Evolutionary conservation across 2,888 invertebrate species (phyloP).

Genomic region (Hipparchia semele): DNA sequence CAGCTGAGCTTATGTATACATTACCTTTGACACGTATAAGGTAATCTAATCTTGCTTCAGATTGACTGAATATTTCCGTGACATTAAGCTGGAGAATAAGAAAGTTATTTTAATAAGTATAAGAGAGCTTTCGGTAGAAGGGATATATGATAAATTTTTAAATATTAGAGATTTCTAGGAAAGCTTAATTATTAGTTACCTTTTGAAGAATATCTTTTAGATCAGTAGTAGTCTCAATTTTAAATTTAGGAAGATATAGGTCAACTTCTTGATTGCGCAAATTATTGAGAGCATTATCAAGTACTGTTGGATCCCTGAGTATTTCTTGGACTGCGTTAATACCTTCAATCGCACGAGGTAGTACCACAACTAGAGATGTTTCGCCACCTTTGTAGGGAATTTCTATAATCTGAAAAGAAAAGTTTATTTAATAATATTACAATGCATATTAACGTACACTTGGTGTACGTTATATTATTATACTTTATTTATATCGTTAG

Average conservation of each 20-base stretch:
- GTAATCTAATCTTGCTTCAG: constrained; percentile 84
- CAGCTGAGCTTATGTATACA: constrained; percentile 85
- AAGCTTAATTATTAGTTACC: constrained; percentile 65
- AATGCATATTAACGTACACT: not conserved
- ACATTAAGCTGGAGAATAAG: constrained; percentile 42
- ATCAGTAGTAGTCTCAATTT: constrained; percentile 87
- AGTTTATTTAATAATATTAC: not conserved
- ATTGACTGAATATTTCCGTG: constrained; percentile 51
- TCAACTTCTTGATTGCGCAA: constrained; percentile 80
- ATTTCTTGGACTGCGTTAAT: constrained; percentile 84
- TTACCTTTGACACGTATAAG: constrained; percentile 75
- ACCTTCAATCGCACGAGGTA: constrained; percentile 88
- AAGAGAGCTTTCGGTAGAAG: not conserved
- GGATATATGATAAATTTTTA: not conserved
- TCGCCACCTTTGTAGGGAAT: constrained; percentile 87
- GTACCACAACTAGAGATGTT: constrained; percentile 87
- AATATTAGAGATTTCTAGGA: not conserved
- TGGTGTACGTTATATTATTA: not conserved
- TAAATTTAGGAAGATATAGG: constrained; percentile 89
- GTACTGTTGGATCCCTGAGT: constrained; percentile 69
- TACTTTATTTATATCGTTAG: not conserved
- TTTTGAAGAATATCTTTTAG: constrained; percentile 83
- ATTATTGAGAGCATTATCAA: constrained; percentile 65
- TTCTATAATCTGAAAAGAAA: constrained; percentile 83
- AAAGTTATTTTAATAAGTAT: not conserved